A percentile compares a stretch with the other conserved stretches of the same genome.
phyloP scores from a whole-genome alignment of 2,888 invertebrate species.

The Pristionchus mayeri region DNA sequence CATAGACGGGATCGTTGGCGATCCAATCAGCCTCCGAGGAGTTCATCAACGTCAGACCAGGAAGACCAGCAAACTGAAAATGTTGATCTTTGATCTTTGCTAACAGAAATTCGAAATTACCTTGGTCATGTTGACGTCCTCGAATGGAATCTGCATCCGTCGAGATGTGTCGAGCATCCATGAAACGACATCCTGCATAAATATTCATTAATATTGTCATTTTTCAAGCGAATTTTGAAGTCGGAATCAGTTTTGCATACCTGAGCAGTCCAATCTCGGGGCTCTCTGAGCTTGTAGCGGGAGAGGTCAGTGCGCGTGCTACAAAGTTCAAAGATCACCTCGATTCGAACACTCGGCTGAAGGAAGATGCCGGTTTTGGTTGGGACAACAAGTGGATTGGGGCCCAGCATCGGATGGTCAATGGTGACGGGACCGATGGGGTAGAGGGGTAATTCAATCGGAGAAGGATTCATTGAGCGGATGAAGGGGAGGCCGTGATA shows the following conservation, averaged over 20 bases:
- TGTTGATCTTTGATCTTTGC: not conserved
- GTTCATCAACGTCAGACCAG: constrained; percentile 67
- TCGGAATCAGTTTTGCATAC: not conserved
- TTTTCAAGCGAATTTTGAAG: not conserved
- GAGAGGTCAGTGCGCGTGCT: constrained; percentile 15
- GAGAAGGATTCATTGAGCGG: not conserved
- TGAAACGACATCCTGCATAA: constrained; percentile 71
- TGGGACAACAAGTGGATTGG: not conserved
- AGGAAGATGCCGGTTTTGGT: not conserved
- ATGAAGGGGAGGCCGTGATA: not conserved
- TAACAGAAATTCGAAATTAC: no score
- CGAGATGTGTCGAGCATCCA: constrained; percentile 75
- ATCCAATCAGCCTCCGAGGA: constrained; percentile 73
- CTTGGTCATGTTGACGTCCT: constrained; percentile 71
- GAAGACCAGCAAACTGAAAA: constrained; percentile 69
- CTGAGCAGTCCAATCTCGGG: constrained; percentile 17
- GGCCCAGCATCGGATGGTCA: not conserved
- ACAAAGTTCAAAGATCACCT: not conserved
- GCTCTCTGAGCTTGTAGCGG: constrained; percentile 24
- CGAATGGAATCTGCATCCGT: constrained; percentile 71
- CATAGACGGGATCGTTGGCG: constrained; percentile 70
- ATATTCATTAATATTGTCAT: constrained; percentile 63
- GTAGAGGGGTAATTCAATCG: no score
- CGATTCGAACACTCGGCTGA: not conserved
- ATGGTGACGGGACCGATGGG: not conserved